Base-by-base conservation (phyloP, 1,140 invertebrate genomes). In the Pomacea maculata region DNA sequence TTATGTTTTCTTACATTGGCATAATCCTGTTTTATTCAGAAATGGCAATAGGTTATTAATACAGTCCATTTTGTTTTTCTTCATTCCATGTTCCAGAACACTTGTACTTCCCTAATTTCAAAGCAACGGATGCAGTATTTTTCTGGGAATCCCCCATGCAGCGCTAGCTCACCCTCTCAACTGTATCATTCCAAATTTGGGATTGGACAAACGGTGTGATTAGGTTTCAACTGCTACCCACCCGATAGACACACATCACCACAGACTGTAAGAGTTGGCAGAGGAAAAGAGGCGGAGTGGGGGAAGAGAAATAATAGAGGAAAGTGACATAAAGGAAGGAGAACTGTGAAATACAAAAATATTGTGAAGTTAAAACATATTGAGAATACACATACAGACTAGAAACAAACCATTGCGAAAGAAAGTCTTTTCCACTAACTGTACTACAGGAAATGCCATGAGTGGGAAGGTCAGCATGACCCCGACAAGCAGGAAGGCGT, bases 391-490 rank as follows among this genome's bases (percentile, higher is more conserved):
- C 52, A 52, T 15, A 75, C 73, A 29, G 14, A 7, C 70, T 15
- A 29, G 55, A 57, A 57, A 80, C 80, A 68, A 80, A 89, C 89
- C 88, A 81, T 86, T 79, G 64, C 74, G 80, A 78, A 90, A 88
- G 3, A 89, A 71, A 70, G 86, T 81, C 45, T 76, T 80, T 82
- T 91, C 90, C 21, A 84, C 74, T 19, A 91, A 83, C 77, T 89
- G 85, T 75, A 88, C 84, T 5, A 89, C 88, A 52, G 90, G 90
- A 73, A 82, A 89, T 25, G 86, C 83, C 82, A 88, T 86, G 34
- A 91, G 82, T 3, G 90, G 90, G 73, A 88, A 91, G 11, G 90
- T 90, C 17, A 87, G 84, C 1, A 88, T 57, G 10, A 89, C 85
- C 11, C 86, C 87, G 17, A 90, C 55, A 64, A 85, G 85, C 15